Evolutionary conservation across 2,888 invertebrate genomes (phyloP).

Genomic region (Cerastis rubricosa): DNA sequence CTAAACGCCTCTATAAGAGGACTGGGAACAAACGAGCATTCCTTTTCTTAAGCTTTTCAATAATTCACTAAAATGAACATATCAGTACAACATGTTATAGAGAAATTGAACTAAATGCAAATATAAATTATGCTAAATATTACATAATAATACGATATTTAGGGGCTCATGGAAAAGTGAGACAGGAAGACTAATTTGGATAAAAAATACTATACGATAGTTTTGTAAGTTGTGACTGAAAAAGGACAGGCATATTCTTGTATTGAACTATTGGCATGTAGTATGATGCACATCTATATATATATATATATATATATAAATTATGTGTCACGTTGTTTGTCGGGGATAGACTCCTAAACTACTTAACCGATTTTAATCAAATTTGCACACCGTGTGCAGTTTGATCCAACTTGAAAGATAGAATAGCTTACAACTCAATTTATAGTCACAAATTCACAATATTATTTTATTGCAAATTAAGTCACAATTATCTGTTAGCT

Average conservation of each 20-base stretch:
- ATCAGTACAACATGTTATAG: not conserved
- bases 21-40: slow-evolving; percentile 50
- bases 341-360: too few relatives aligned
- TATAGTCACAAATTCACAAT: too few relatives aligned
- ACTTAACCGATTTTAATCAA: too few relatives aligned
- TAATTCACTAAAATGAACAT: slow-evolving; percentile 6
- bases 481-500: too few relatives aligned
- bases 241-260: not conserved
- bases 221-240: not conserved
- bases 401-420: too few relatives aligned
- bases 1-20: slow-evolving; percentile 56
- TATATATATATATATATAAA: too few relatives aligned
- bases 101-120: not conserved
- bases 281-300: not conserved
- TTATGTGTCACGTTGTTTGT: too few relatives aligned
- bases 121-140: slow-evolving; percentile 9
- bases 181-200: not conserved
- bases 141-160: not conserved
- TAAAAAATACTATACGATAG: slow-evolving; percentile 2
- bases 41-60: slow-evolving; percentile 16
- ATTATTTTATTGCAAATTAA: too few relatives aligned
- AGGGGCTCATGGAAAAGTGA: not conserved
- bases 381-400: too few relatives aligned
- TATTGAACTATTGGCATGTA: not conserved
- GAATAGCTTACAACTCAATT: too few relatives aligned